Base-by-base conservation (phyloP, 2,797 vertebrate genomes). In the Limnodromus scolopaceus region DNA sequence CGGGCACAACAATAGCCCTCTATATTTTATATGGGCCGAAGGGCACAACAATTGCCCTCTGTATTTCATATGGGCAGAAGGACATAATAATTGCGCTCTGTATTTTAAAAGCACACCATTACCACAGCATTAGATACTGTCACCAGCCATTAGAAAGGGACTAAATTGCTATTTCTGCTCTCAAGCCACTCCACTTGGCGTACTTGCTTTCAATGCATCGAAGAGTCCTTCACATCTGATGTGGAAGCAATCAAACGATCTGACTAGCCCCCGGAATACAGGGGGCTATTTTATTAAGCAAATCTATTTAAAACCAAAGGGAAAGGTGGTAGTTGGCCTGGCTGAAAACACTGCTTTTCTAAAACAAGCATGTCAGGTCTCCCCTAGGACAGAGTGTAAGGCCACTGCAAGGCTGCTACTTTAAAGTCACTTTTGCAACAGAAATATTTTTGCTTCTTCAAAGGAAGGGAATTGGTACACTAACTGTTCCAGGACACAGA, bases 311-410 rank as follows among this genome's bases (percentile, higher is more conserved):
- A 72, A 87, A 46, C 51, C 45, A 41, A 78, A 91, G 76, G 23
- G 34, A 61, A 71, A 65, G 10, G 39, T 46, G 16, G 4, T 30
- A 48, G 28, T 81, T 89, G 7, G 57, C 38, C 27, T 58, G 24
- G 18, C 32, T 77, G 79, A 65, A 77, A 77, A 45, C 45, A 34
- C 13, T 45, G 51, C n/a, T 77, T 80, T 58, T 55, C 6, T n/a
- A 32, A 53, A 88, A 20, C 9, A 48, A n/a, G 43, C 15, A 9
- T 2, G 1, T 28, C 17, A 48, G 19, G 16, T 63, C 48, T 94
- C 10, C 24, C 7, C 16, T n/a, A 0, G 3, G 23, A 71, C 10
- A 28, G 25, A 0, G 0, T 1, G 18, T 1, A 3, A 85, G 32
- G 36, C 57, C 11, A 13, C 49, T 93, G 19, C 36, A 51, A 32